Base-by-base conservation (phyloP, 2,797 vertebrate genomes). In the Parauchenoglanis punctatus region DNA sequence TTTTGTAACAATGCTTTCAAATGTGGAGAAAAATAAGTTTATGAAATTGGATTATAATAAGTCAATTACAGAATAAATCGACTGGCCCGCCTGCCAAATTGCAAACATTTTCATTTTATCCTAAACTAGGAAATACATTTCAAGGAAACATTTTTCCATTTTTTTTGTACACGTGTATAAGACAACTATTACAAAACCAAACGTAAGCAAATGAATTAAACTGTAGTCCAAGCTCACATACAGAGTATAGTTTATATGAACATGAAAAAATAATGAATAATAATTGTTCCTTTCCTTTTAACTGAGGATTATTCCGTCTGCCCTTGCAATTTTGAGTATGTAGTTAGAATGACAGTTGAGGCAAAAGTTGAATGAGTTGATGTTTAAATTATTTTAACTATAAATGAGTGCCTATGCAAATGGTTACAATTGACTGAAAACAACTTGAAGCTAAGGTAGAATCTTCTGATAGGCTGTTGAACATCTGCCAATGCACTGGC, bases 31-130 rank as follows among this genome's bases (percentile, higher is more conserved):
- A 94, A 92, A 96, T 94, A 93, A 94, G 90, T 92, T 92, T 93
- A 92, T 95, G 92, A 95, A 95, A 90, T 93, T 93, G 95, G 93
- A 90, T 93, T 94, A 95, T 95, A 94, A 92, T 94, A 93, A 94
- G 86, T 90, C 94, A 95, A 95, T 95, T 94, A 96, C 94, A 91
- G 94, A 95, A 94, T 93, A 94, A 95, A 96, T 96, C 95, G 95
- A 94, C 93, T 92, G 87, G 81, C 87, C 90, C 93, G 91, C 92
- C 94, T 91, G 92, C 92, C 93, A 96, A 96, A 96, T 96, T 95
- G 95, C 94, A 90, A 91, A 91, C 90, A 93, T 95, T 95, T 94
- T 93, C 94, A 95, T 91, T 91, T 91, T 76, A 90, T 31, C 89
- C 87, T 86, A 82, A 91, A 89, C 81, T 85, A 87, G 85, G 81